Base-by-base conservation (phyloP, 2,797 vertebrate genomes). In the Prunella strophiata region DNA sequence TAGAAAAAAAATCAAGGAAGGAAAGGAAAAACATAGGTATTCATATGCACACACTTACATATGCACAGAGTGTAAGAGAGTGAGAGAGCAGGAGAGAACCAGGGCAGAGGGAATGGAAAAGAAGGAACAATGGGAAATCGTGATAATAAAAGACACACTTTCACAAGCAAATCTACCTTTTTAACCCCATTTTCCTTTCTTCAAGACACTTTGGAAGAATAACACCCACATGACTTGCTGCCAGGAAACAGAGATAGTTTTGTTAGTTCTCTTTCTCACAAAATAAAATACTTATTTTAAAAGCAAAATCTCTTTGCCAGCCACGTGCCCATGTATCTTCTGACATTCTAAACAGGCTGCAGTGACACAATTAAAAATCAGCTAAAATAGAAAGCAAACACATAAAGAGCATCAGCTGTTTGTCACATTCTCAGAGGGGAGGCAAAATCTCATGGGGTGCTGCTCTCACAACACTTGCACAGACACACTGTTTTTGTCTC, bases 11-110 rank as follows among this genome's bases (percentile, higher is more conserved):
- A 45, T 22, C 34, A 85, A 76, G n/a, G 43, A 32, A 76, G 29
- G 30, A 20, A 85, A 83, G 27, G 25, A 11, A 68, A 91, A 21
- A 11, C 51, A 51, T 43, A 45, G 27, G 30, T 48, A 26, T 36
- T 5, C 6, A 19, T 10, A 4, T 1, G 4, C 40, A 55, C 21
- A 47, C 8, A 26, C 16, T 29, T 42, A 50, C 0, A 0, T 75
- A 57, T 67, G 32, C 40, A 45, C 8, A 30, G 38, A 68, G 19
- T 27, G 10, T 55, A 23, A 78, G 12, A 58, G 51, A 11, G 16
- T 72, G 62, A 65, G 11, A 83, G 47, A 91, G 16, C 23, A 59
- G 45, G 29, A 66, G 16, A 30, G n/a, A 93, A 84, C 45, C 21
- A 18, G 42, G 13, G 5, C 50, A 83, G 63, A 70, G 10, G 16